Conservation (phyloP, 2,113 vertebrate species). For the Halcyon malimbica region DNA sequence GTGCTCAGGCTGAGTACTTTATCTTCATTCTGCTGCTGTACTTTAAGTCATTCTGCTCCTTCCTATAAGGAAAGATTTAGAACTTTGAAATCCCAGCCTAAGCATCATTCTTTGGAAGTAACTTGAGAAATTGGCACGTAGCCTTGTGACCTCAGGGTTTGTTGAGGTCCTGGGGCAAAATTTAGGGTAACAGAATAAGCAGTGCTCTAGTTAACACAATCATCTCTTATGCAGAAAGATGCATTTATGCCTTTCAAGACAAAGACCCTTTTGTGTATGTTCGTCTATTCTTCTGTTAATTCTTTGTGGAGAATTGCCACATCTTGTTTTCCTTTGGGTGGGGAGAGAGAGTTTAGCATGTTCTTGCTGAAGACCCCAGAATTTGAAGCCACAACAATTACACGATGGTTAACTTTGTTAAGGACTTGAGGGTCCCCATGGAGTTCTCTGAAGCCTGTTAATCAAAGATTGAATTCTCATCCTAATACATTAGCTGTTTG, state of each 20-base stretch:
- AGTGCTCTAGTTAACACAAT: conserved; percentile 6
- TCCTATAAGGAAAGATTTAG: not conserved
- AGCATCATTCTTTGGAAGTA: not conserved
- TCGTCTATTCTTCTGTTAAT: not conserved
- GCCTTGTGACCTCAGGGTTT: not conserved
- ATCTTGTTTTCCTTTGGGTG: not conserved
- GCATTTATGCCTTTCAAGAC: not conserved
- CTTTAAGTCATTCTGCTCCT: not conserved
- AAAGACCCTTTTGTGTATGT: conserved; percentile 12
- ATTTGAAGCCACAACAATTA: not conserved
- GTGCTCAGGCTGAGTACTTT: not conserved
- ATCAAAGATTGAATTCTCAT: conserved; percentile 5
- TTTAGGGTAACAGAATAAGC: conserved; percentile 37
- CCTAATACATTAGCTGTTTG: conserved; percentile 4
- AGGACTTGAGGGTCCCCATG: not conserved
- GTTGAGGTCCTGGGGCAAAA: conserved; percentile 3
- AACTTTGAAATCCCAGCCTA: not conserved
- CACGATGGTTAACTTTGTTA: not conserved
- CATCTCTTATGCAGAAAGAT: not conserved
- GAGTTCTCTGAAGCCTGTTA: not conserved
- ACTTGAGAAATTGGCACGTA: not conserved
- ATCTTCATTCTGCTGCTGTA: not conserved
- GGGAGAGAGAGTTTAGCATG: not conserved
- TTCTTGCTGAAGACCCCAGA: not conserved
- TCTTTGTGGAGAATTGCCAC: not conserved